Conservation (phyloP, 2,888 invertebrate genomes). For the Linnaemya tessellans region DNA sequence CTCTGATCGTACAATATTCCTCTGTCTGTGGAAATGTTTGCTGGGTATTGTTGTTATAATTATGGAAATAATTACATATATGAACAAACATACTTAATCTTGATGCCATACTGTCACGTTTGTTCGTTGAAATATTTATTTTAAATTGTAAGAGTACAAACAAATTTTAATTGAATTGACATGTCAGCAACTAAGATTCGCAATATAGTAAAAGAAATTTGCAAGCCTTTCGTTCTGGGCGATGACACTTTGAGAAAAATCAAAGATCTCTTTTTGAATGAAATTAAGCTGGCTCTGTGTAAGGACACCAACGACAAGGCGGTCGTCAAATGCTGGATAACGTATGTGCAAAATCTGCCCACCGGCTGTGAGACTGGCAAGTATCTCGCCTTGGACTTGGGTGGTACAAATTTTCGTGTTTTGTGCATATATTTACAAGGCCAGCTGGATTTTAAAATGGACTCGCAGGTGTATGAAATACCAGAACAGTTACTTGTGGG, state of each 20-base stretch:
- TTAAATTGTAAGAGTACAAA: background rate
- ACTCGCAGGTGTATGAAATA: constrained; percentile 86
- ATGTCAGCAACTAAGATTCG: constrained; percentile 3
- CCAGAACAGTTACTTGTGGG: constrained; percentile 86
- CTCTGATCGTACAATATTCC: no score
- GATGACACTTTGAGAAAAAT: constrained; percentile 35
- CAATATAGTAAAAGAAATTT: constrained; percentile 8
- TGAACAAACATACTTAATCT: no score
- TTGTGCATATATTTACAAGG: constrained; percentile 78
- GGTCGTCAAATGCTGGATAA: constrained; percentile 42
- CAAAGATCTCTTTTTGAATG: constrained; percentile 16
- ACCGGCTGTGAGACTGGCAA: constrained; percentile 89
- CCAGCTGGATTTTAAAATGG: constrained; percentile 83
- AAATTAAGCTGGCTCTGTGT: constrained; percentile 41
- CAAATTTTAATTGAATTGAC: background rate
- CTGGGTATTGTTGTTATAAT: no score
- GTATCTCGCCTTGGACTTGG: constrained; percentile 90
- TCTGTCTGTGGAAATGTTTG: no score
- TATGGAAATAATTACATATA: no score
- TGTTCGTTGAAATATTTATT: background rate
- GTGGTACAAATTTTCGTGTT: constrained; percentile 92
- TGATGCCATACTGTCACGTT: background rate
- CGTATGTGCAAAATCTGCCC: constrained; percentile 88
- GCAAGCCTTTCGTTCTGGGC: constrained; percentile 8
- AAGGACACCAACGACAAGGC: constrained; percentile 18